Percentiles rank a stretch among this genome's conserved stretches.
phyloP scores from a whole-genome alignment of 2,797 vertebrate species.

The Anguilla marmorata region DNA sequence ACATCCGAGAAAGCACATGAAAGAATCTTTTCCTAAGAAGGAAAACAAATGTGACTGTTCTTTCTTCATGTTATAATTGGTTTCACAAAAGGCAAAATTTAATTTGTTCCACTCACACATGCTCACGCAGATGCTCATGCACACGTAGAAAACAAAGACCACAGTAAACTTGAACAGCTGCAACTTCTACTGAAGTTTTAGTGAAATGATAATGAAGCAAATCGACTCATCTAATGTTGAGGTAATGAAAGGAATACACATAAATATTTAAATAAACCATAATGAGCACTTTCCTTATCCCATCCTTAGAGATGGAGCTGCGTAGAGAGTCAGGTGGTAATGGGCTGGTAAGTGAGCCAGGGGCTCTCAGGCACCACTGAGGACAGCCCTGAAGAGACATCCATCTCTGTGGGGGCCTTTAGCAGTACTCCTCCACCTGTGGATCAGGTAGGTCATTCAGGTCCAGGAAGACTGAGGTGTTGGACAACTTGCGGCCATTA shows the following conservation, averaged over 20 bases:
- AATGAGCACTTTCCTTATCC: not conserved
- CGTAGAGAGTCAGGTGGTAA: constrained; percentile 30
- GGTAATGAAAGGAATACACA: not conserved
- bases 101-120: not conserved
- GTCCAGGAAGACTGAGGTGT: constrained; percentile 76
- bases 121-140: not conserved
- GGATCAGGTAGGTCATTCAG: constrained; percentile 64
- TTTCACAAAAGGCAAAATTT: constrained; percentile 14
- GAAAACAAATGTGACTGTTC: constrained; percentile 6
- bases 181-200: not conserved
- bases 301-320: not conserved
- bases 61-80: not conserved
- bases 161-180: constrained; percentile 2
- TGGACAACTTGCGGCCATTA: constrained; percentile 72
- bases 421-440: constrained; percentile 72
- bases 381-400: constrained; percentile 1
- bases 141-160: not conserved
- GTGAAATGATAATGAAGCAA: not conserved
- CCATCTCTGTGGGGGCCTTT: constrained; percentile 39
- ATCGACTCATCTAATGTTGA: not conserved
- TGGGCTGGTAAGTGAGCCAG: not conserved
- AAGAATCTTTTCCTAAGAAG: not conserved
- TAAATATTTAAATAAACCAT: not conserved
- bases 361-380: too few relatives aligned
- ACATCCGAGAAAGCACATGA: not conserved